Evolutionary conservation across 2,888 invertebrate genomes (phyloP), one percentile per base, ranked within the genome.

Genomic region (Heliconius erato): DNA sequence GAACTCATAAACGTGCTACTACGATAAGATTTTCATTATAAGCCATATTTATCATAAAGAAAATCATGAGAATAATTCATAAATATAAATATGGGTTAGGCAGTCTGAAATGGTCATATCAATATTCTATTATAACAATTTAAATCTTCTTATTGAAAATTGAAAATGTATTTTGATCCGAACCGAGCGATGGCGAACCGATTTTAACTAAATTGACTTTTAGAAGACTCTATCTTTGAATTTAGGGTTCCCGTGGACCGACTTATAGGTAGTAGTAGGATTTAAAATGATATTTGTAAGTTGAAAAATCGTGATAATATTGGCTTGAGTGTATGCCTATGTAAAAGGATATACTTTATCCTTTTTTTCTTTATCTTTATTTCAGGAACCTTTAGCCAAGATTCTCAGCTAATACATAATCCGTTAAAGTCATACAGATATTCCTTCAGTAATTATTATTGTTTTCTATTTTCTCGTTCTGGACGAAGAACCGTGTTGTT

Each of bases 161-260:
- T 82, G 79, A 79, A 79, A 79, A 54, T 67, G 49, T 44, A 40
- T 28, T 71, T 32, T 72, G 54, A 65, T 78, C 78, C 78, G 49
- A 54, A 26, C 54, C 44, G 69, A 79, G 68, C 79, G 54, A 67
- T 67, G 74, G 44, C 14, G 74, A 79, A 35, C 74, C 54, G 82
- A 82, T 63, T 79, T 65, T 74, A 59, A 74, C 54, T 68, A 76
- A 82, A 82, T 79, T 79, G 82, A 79, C 54, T 71, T 69, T 74
- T 63, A 68, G 69, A 79, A 74, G 74, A 79, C n/a, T n/a, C n/a
- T n/a, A n/a, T 79, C 79, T 76, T 82, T 59, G 76, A 54, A 67
- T 67, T 54, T 71, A 63, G 72, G 63, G 32, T 76, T 69, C 32
- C 59, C 40, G 26, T 28, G 54, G 54, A 67, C 11, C n/a, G 54